phyloP scores from a whole-genome alignment of 2,797 vertebrate genomes.

The Calcarius lapponicus region DNA sequence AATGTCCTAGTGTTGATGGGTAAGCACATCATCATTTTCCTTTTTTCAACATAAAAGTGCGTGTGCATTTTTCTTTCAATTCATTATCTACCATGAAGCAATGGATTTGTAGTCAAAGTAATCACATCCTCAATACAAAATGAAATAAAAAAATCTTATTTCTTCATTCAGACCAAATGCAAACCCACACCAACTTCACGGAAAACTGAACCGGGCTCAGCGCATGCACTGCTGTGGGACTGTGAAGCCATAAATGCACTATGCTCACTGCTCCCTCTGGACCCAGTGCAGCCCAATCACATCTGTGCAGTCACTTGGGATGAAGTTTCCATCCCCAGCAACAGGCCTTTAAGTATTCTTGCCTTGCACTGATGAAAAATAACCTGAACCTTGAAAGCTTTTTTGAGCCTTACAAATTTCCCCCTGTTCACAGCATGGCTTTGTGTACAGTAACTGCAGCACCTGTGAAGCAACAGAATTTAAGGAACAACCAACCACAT shows the following conservation, averaged over 20 bases:
- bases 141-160: not conserved
- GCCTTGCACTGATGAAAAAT: not conserved
- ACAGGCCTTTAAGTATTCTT: not conserved
- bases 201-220: not conserved
- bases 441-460: not conserved
- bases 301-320: not conserved
- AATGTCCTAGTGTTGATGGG: not conserved
- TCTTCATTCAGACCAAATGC: not conserved
- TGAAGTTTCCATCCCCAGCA: not conserved
- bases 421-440: not conserved
- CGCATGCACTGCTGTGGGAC: not conserved
- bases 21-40: not conserved
- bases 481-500: not conserved
- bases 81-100: not conserved
- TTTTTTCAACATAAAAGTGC: not conserved
- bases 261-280: not conserved
- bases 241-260: not conserved
- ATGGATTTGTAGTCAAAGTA: not conserved
- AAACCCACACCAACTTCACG: not conserved
- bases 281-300: not conserved
- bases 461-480: not conserved
- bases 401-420: not conserved
- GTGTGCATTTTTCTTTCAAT: not conserved
- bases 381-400: not conserved
- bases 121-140: not conserved